Evolutionary conservation across 2,888 invertebrate genomes (phyloP), one percentile per base, ranked within the genome.

Genomic region (Andrena minutula): DNA sequence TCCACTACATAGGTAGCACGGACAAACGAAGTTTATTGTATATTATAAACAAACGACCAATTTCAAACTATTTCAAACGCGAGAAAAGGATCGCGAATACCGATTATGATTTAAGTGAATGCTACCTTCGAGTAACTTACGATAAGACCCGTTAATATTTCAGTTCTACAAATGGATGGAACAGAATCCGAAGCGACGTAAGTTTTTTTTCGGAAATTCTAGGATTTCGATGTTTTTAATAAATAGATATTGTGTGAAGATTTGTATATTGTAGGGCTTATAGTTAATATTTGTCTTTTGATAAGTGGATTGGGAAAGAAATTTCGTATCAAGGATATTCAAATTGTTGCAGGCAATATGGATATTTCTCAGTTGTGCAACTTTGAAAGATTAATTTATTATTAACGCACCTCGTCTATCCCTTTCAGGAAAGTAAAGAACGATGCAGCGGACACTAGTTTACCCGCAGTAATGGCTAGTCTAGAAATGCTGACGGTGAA

Each of bases 401-500:
- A 28, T 23, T n/a, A 30, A 64, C 28, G 1, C n/a, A 58, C 76
- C 4, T 41, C 41, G 4, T 26, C 56, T 32, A n/a, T 53, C 10
- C 70, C 74, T 86, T 89, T 53, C 60, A 89, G 89, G 70, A 69
- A 49, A 70, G 26, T 64, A 26, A 23, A 32, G 12, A 20, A 53
- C 10, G 47, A 78, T 65, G 60, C 47, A 64, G 65, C 74, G 16
- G 92, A 91, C 79, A 81, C 77, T 58, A 92, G 88, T 89, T 75
- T 93, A 53, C 92, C 93, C 20, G 92, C 92, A 61, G 91, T 93
- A 30, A 89, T 91, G 35, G 92, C 91, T 64, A 85, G 92, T 73
- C 90, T 93, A 80, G 91, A 93, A 82, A 91, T 91, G 90, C 85
- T 93, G 6, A 91, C 90, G 4, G 92, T 93, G 23, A 84, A 90